Evolutionary conservation across 1,140 invertebrate genomes (phyloP).

Genomic region (Drosophila subpulchrella): DNA sequence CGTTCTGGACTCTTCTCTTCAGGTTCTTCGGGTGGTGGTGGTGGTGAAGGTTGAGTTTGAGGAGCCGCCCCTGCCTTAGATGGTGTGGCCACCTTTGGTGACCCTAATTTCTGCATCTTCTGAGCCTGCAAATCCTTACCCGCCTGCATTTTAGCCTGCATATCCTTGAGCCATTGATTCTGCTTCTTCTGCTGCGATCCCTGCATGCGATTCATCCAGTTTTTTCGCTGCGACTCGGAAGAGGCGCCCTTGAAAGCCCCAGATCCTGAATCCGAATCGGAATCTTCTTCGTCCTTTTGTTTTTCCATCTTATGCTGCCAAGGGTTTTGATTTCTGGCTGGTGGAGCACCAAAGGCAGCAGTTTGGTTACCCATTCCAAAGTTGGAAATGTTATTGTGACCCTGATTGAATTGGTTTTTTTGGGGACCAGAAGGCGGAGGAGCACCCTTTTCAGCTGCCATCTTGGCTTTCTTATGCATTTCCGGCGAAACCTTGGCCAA

Average conservation of each 20-base stretch:
- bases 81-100: not conserved
- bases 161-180: slow-evolving; percentile 58
- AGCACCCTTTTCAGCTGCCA: not conserved
- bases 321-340: slow-evolving; percentile 8
- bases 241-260: slow-evolving; percentile 24
- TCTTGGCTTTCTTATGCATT: slow-evolving; percentile 25
- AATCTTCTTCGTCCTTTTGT: not conserved
- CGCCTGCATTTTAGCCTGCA: slow-evolving; percentile 63
- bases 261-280: too few relatives aligned
- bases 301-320: slow-evolving; percentile 12
- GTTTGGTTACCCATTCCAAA: not conserved
- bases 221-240: slow-evolving; percentile 40
- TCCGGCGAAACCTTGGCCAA: slow-evolving; percentile 61
- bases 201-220: slow-evolving; percentile 72
- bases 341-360: slow-evolving; percentile 13
- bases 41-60: not conserved
- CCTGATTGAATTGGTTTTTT: not conserved
- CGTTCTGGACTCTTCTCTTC: slow-evolving; percentile 50
- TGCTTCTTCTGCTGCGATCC: slow-evolving; percentile 60
- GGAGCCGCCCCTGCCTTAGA: not conserved
- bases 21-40: not conserved
- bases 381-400: not conserved
- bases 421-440: not conserved
- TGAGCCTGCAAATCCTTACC: slow-evolving; percentile 57
- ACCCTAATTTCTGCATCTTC: slow-evolving; percentile 40